A percentile compares a stretch with the other conserved stretches of the same genome.
Evolutionary conservation across 2,113 vertebrate genomes (phyloP).

Genomic region (Hippocampus barbouri): DNA sequence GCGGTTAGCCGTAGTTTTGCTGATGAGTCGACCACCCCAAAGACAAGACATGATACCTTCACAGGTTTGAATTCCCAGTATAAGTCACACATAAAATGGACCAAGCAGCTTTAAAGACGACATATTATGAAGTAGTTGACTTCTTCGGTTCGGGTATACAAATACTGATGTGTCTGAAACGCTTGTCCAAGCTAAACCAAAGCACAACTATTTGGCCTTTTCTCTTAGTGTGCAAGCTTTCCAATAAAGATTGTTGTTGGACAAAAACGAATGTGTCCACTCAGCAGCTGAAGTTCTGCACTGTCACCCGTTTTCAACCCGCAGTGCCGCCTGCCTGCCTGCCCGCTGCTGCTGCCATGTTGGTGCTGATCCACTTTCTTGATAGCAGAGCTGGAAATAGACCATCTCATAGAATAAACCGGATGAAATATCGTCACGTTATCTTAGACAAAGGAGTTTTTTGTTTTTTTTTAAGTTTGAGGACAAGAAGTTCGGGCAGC

Average conservation of each 20-base stretch:
- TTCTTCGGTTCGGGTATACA: no score
- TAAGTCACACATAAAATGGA: background rate
- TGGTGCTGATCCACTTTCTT: conserved; percentile 25
- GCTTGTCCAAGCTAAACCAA: background rate
- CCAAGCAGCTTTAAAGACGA: background rate
- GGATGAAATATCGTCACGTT: conserved; percentile 19
- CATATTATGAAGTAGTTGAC: no score
- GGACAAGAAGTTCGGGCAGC: conserved; percentile 35
- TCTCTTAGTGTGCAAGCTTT: conserved; percentile 8
- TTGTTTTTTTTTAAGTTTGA: conserved; percentile 30
- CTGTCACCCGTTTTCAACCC: conserved; percentile 23
- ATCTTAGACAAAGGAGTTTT: conserved; percentile 30
- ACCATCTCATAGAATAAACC: conserved; percentile 15
- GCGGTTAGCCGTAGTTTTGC: no score
- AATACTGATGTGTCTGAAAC: background rate
- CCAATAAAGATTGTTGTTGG: conserved; percentile 9
- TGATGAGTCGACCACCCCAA: no score
- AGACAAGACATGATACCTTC: no score
- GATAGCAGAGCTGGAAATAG: conserved; percentile 46
- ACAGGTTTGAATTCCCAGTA: no score
- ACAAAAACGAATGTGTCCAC: conserved; percentile 6
- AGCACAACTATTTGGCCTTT: background rate
- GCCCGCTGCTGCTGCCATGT: conserved; percentile 15
- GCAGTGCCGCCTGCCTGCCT: background rate
- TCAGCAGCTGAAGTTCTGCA: conserved; percentile 42